Evolutionary conservation across 1,140 invertebrate species (phyloP).

Genomic region (Phocides pigmalion): DNA sequence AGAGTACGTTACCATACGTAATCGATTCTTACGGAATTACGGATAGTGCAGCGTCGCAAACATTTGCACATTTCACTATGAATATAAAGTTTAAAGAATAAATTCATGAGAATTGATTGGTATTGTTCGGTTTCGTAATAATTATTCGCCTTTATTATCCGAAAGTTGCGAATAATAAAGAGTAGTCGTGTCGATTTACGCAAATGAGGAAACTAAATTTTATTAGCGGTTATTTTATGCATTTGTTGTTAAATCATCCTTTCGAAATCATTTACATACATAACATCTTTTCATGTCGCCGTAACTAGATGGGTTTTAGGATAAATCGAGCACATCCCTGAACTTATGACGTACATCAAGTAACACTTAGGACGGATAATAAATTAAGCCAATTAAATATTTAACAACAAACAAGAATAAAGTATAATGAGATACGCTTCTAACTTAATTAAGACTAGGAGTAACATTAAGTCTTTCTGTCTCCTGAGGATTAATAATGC

Average conservation of each 20-base stretch:
- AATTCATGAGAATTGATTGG: constrained; percentile 31
- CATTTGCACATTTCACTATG: constrained; percentile 31
- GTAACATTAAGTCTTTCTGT: no score
- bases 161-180: constrained; percentile 18
- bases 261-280: no score
- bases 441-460: no score
- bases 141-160: constrained; percentile 13
- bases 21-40: constrained; percentile 17
- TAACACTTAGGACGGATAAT: no score
- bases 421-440: no score
- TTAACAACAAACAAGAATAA: no score
- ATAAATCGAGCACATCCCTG: no score
- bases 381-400: no score
- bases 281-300: no score
- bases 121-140: constrained; percentile 27
- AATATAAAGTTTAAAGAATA: constrained; percentile 38
- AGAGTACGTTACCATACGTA: constrained; percentile 6
- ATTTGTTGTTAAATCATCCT: background rate
- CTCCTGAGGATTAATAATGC: no score
- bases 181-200: constrained; percentile 3
- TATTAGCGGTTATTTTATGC: background rate
- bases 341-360: no score
- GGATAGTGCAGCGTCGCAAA: constrained; percentile 9
- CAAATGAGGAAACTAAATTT: background rate
- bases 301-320: no score